A percentile compares a stretch with the other conserved stretches of the same genome.
These are phyloP conservation scores for Rhagophthalmus giganteus DNA, from an alignment of 2,888 invertebrate genomes.

Conservation along the genomic window DNA sequence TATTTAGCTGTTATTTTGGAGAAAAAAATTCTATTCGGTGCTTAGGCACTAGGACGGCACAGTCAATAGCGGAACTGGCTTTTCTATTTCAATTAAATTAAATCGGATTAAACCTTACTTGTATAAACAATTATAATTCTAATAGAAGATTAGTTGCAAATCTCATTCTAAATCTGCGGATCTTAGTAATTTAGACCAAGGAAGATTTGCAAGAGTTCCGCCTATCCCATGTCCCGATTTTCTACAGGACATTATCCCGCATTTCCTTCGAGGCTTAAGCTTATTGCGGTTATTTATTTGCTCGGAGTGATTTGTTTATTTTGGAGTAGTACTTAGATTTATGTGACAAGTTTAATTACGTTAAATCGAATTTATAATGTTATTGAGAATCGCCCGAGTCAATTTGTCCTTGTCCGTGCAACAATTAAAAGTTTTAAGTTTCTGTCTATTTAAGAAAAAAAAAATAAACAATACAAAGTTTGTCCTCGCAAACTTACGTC, in stretches of 20 bases:
- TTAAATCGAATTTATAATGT: constrained; percentile 19
- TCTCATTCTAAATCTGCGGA: constrained; percentile 36
- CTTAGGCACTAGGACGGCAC: too few relatives aligned
- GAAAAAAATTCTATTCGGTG: too few relatives aligned
- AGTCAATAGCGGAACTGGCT: too few relatives aligned
- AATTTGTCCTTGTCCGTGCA: too few relatives aligned
- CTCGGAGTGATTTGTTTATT: constrained; percentile 42
- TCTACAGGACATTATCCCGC: constrained; percentile 45
- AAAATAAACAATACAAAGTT: too few relatives aligned
- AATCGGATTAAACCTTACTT: neutral
- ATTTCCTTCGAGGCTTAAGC: constrained; percentile 40
- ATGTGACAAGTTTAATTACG: constrained; percentile 25
- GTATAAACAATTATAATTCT: constrained; percentile 25
- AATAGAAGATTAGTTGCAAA: constrained; percentile 37
- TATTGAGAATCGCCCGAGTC: too few relatives aligned
- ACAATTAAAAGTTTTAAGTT: too few relatives aligned
- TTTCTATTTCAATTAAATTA: constrained; percentile 9
- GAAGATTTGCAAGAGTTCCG: constrained; percentile 49
- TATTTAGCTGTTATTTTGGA: too few relatives aligned
- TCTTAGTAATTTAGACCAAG: constrained; percentile 45
- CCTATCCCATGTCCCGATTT: constrained; percentile 50
- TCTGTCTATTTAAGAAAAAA: too few relatives aligned
- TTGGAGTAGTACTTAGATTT: constrained; percentile 27
- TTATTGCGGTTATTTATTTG: constrained; percentile 47
- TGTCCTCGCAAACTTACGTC: too few relatives aligned